phyloP scores from a whole-genome alignment of 2,113 vertebrate genomes.

The Vidua macroura region DNA sequence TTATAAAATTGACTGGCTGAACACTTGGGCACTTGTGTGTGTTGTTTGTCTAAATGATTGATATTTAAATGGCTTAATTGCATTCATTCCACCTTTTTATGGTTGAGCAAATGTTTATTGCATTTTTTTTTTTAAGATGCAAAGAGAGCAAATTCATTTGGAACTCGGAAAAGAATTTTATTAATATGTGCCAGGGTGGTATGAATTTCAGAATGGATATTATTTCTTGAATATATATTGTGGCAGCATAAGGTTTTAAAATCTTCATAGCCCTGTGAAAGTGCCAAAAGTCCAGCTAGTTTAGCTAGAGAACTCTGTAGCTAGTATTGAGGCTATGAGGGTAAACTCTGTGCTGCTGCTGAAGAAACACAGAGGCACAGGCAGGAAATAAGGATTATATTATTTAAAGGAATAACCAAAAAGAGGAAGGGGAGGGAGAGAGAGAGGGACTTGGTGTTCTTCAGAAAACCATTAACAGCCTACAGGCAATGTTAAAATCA shows the following conservation, averaged over 20 bases:
- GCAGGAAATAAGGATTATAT: background rate
- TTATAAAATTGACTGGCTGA: slow-evolving; percentile 43
- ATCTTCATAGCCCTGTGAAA: background rate
- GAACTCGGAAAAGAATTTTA: background rate
- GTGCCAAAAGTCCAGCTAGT: background rate
- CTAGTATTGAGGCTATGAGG: background rate
- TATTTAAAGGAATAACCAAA: background rate
- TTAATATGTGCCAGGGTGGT: background rate
- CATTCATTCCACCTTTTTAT: slow-evolving; percentile 33
- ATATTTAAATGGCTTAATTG: slow-evolving; percentile 56
- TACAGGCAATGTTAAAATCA: background rate
- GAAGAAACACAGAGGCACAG: background rate
- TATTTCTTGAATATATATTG: background rate
- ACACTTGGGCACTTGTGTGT: slow-evolving; percentile 12
- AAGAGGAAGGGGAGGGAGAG: background rate
- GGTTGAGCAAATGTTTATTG: slow-evolving; percentile 4
- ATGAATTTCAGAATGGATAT: background rate
- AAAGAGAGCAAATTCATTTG: background rate
- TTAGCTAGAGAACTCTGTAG: background rate
- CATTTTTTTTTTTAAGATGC: background rate
- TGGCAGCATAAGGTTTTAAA: background rate
- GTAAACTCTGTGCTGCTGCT: background rate
- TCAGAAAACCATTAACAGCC: background rate
- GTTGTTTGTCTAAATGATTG: slow-evolving; percentile 53
- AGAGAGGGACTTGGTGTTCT: background rate